Conservation (phyloP, 2,888 invertebrate genomes). For the Chloroclysta siterata region DNA sequence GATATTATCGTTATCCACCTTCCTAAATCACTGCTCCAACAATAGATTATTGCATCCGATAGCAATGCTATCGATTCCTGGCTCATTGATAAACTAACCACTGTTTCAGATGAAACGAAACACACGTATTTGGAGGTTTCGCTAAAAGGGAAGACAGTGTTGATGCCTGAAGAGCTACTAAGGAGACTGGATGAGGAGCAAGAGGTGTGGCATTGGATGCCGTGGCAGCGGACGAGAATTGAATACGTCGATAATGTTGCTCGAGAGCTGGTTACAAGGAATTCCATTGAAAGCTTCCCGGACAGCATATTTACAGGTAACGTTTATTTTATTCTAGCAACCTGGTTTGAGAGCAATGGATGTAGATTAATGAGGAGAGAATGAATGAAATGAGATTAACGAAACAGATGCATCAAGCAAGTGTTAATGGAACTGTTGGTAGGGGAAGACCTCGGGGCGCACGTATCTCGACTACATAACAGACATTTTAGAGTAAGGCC, state of each 20-base stretch:
- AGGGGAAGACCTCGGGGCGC: too few relatives aligned
- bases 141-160: slow-evolving; percentile 62
- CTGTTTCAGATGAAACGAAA: slow-evolving; percentile 57
- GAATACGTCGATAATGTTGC: slow-evolving; percentile 59
- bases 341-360: too few relatives aligned
- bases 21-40: slow-evolving; percentile 2
- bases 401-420: too few relatives aligned
- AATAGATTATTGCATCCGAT: slow-evolving; percentile 12
- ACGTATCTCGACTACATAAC: too few relatives aligned
- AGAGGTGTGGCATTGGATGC: slow-evolving; percentile 74
- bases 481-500: too few relatives aligned
- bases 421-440: too few relatives aligned
- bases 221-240: slow-evolving; percentile 71
- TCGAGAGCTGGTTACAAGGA: slow-evolving; percentile 48
- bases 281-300: slow-evolving; percentile 86
- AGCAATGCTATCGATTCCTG: slow-evolving; percentile 17
- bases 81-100: slow-evolving; percentile 7
- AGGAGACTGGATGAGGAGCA: slow-evolving; percentile 61
- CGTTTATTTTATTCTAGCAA: slow-evolving; percentile 10
- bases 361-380: too few relatives aligned
- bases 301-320: slow-evolving; percentile 71
- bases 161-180: slow-evolving; percentile 61
- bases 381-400: too few relatives aligned
- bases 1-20: slow-evolving; percentile 12
- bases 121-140: slow-evolving; percentile 40